These are phyloP conservation scores for Tonatia bakeri DNA, from an alignment of 2,113 vertebrate genomes.

Conservation along the genomic window DNA sequence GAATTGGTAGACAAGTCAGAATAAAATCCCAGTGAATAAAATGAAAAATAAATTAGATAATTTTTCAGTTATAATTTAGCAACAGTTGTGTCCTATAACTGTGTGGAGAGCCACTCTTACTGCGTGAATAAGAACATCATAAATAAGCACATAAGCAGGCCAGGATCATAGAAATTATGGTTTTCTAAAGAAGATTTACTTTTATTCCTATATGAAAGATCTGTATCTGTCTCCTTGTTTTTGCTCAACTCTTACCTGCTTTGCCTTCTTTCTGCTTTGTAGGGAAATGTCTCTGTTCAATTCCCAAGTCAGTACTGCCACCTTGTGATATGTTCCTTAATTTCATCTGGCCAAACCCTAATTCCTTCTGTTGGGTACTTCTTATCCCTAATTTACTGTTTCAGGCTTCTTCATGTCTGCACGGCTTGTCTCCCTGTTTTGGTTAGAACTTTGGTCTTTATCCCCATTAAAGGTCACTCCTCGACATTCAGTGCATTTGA, in stretches of 20 bases:
- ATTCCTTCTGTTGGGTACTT: background rate
- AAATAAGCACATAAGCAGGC: background rate
- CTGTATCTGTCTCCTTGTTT: background rate
- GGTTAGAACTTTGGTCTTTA: background rate
- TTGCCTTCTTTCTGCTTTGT: background rate
- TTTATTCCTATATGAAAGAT: background rate
- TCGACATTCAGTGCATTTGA: background rate
- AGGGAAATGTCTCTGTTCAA: background rate
- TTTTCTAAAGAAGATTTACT: background rate
- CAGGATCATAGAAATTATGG: background rate
- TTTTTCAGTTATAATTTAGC: background rate
- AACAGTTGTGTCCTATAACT: background rate
- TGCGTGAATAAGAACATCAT: background rate
- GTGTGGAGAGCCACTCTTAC: background rate
- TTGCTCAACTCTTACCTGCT: background rate
- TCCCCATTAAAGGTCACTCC: background rate
- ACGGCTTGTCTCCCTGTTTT: background rate
- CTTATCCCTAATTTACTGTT: background rate
- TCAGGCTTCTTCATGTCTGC: background rate
- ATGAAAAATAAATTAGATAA: background rate
- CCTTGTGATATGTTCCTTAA: slow-evolving; percentile 1
- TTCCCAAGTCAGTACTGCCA: background rate
- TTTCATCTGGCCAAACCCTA: background rate
- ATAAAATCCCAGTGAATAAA: background rate
- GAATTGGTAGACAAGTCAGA: background rate